Percentiles rank a stretch among this genome's conserved stretches.
Evolutionary conservation across 30 jellyfish, hydroid and myxozoan genomes (phyloP).

Genomic region (Haliclystus octoradiatus): DNA sequence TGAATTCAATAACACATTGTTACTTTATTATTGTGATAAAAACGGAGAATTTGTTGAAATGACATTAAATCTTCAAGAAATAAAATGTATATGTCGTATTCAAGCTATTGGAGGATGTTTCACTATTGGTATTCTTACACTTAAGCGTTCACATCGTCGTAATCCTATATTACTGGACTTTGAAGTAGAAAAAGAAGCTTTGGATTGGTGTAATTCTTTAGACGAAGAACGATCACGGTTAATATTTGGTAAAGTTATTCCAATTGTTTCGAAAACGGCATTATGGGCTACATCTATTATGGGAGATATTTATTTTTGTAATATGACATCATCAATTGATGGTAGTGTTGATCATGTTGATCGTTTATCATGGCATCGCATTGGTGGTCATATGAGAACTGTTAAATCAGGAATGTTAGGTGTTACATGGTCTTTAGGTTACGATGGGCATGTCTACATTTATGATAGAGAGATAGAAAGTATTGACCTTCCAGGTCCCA

Average conservation of each 20-base stretch:
- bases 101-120: slow-evolving; percentile 15
- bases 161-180: slow-evolving; percentile 31
- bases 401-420: slow-evolving; percentile 72
- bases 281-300: slow-evolving; percentile 66
- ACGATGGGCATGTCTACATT: slow-evolving; percentile 70
- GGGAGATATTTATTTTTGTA: slow-evolving; percentile 69
- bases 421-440: slow-evolving; percentile 79
- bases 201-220: slow-evolving; percentile 56
- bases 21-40: slow-evolving; percentile 31
- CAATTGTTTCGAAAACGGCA: slow-evolving; percentile 11
- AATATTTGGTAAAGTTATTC: slow-evolving; percentile 2
- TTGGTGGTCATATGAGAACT: slow-evolving; percentile 60
- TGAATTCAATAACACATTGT: slow-evolving; percentile 21
- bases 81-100: slow-evolving; percentile 45
- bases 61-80: slow-evolving; percentile 20
- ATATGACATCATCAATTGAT: not conserved
- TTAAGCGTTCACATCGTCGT: slow-evolving; percentile 39
- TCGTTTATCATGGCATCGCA: slow-evolving; percentile 39
- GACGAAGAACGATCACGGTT: slow-evolving; percentile 32
- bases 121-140: slow-evolving; percentile 45
- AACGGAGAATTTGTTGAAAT: slow-evolving; percentile 37
- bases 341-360: not conserved
- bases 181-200: slow-evolving; percentile 50
- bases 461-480: slow-evolving; percentile 12
- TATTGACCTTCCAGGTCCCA: too few species aligned